phyloP scores from a whole-genome alignment of 1,140 invertebrate species.

The Hyles euphorbiae region DNA sequence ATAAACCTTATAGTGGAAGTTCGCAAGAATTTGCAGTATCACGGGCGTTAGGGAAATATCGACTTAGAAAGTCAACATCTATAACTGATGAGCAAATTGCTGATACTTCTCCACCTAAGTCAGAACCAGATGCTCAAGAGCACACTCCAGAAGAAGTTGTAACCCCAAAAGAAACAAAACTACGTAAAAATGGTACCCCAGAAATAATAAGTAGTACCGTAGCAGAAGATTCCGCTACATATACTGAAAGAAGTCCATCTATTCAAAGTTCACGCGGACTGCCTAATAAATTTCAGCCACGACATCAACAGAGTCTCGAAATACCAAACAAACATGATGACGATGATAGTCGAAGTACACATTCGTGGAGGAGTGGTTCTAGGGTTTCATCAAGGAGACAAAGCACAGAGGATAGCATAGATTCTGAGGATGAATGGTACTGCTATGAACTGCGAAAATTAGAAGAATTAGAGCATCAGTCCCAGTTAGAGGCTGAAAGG shows the following conservation, averaged over 20 bases:
- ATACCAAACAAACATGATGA: constrained; percentile 86
- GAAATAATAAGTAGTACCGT: constrained; percentile 60
- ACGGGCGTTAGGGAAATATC: constrained; percentile 87
- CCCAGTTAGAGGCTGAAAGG: constrained; percentile 80
- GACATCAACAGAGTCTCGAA: constrained; percentile 87
- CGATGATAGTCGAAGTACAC: constrained; percentile 89
- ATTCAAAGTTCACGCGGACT: constrained; percentile 77
- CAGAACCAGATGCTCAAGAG: constrained; percentile 63
- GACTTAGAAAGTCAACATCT: constrained; percentile 84
- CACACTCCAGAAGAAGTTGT: constrained; percentile 39
- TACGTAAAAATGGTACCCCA: constrained; percentile 55
- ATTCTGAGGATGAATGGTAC: constrained; percentile 95
- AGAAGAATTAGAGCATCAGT: constrained; percentile 89
- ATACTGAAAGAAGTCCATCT: constrained; percentile 80
- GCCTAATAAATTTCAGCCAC: constrained; percentile 77
- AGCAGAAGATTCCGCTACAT: constrained; percentile 64
- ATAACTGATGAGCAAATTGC: constrained; percentile 79
- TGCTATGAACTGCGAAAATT: constrained; percentile 91
- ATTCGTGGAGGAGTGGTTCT: constrained; percentile 90
- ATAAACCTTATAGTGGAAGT: constrained; percentile 68
- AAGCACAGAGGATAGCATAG: constrained; percentile 94
- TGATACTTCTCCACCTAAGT: constrained; percentile 70
- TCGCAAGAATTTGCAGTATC: constrained; percentile 89
- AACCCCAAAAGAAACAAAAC: constrained; percentile 47
- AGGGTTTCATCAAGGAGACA: constrained; percentile 90